phyloP scores from a whole-genome alignment of 2,797 vertebrate species.

The Leucoraja ocellata region DNA sequence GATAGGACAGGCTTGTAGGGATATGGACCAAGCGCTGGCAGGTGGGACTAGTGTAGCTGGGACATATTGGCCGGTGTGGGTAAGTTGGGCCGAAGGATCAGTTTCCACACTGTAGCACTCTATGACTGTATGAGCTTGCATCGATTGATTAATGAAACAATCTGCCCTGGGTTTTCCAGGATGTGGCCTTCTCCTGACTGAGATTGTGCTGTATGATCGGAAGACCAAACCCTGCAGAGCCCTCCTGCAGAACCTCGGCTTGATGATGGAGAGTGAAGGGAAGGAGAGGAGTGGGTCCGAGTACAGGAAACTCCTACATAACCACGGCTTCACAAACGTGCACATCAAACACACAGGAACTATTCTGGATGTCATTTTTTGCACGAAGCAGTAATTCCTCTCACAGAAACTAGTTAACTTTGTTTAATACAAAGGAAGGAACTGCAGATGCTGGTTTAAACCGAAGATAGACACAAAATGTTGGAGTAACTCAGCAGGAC shows the following conservation, averaged over 20 bases:
- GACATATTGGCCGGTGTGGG: too few species aligned
- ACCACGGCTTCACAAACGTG: constrained; percentile 51
- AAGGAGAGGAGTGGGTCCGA: constrained; percentile 62
- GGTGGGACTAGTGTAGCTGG: too few species aligned
- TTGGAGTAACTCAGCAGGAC: too few species aligned
- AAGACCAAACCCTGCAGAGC: constrained; percentile 55
- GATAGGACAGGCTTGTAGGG: too few species aligned
- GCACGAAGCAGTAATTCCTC: constrained; percentile 46
- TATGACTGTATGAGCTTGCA: background rate
- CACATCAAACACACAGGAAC: constrained; percentile 46
- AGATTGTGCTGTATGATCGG: constrained; percentile 67
- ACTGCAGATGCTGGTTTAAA: too few species aligned
- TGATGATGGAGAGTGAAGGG: constrained; percentile 59
- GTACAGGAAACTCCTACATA: constrained; percentile 61
- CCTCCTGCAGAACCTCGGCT: constrained; percentile 68
- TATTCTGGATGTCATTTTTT: constrained; percentile 50
- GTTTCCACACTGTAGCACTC: too few species aligned
- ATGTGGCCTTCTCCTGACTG: constrained; percentile 61
- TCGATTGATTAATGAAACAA: background rate
- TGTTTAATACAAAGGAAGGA: too few species aligned
- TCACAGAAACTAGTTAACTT: too few species aligned
- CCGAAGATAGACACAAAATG: too few species aligned
- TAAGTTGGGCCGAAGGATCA: too few species aligned
- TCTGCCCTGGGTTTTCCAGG: background rate
- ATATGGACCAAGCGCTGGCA: too few species aligned